Percentiles rank a stretch among this genome's conserved stretches.
phyloP scores from a whole-genome alignment of 2,888 invertebrate genomes.

The Euphydryas editha region DNA sequence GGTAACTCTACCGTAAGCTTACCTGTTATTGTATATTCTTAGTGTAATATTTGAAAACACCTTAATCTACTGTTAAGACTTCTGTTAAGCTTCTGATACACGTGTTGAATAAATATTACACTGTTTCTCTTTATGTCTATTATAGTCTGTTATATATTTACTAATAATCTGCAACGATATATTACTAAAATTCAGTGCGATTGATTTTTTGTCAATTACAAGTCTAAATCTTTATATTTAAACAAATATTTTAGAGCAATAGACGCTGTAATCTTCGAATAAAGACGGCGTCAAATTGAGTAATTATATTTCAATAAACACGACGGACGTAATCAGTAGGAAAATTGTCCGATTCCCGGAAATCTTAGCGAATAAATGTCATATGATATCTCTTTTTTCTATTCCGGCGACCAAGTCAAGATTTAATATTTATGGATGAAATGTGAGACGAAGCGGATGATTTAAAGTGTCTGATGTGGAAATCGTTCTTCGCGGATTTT shows the following conservation, averaged over 20 bases:
- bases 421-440: conserved; percentile 83
- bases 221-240: background rate
- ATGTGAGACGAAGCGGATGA: conserved; percentile 81
- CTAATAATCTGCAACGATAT: too few species aligned
- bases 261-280: background rate
- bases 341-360: conserved; percentile 81
- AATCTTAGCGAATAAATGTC: conserved; percentile 77
- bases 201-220: too few species aligned
- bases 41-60: conserved; percentile 21
- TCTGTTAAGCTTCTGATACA: too few species aligned
- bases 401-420: conserved; percentile 72
- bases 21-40: conserved; percentile 1
- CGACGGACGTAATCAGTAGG: conserved; percentile 73
- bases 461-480: conserved; percentile 82
- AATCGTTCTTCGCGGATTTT: conserved; percentile 81
- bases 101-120: too few species aligned
- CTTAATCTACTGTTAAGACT: background rate
- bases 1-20: too few species aligned
- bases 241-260: too few species aligned
- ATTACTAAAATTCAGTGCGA: too few species aligned
- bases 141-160: too few species aligned
- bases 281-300: background rate
- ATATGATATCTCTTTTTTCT: conserved; percentile 77
- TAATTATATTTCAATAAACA: conserved; percentile 79
- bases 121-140: too few species aligned